Evolutionary conservation across 2,797 vertebrate genomes (phyloP), one percentile per base, ranked within the genome.

Genomic region (Chaunax sp.): DNA sequence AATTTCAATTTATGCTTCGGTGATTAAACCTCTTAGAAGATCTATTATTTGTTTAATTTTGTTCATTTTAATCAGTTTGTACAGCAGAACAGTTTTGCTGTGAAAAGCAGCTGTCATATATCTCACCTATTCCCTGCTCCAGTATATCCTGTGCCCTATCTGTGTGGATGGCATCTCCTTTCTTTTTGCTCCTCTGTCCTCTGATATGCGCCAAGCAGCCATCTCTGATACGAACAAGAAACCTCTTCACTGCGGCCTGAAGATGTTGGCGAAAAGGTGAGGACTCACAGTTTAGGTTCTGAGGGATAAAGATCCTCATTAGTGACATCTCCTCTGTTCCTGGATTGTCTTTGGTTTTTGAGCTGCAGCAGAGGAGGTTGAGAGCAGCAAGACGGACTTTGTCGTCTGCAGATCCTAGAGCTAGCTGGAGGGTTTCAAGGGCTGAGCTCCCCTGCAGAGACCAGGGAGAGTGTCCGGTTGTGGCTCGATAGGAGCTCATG

Each of bases 201-300:
- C 87, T 94, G 33, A 97, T 74, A 6, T 5, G 72, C 6, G 92
- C 90, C 81, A 97, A 90, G 1, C 95, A 95, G 70, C 94, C 89
- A 67, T 97, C 95, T 87, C 97, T 88, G 77, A 97, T 90, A 38
- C 95, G 92, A 18, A 93, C 93, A 70, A 97, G 82, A 45, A 94
- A 95, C 73, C 75, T 96, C 76, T 82, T 93, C 64, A 96, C 67
- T 0, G 62, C 89, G 0, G 94, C 92, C 78, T 97, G 95, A 62
- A 97, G 93, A 72, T 96, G 94, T 73, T 98, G 96, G 28, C 96
- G 95, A 71, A 97, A 97, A 0, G 94, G 90, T 0, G 96, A 95
- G 0, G 95, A 96, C 68, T 95, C 94, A 0, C 93, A 93, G 76
- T 95, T 97, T 13, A 98, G 88, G 89, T 96, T 98, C 69, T 95